Evolutionary conservation across 2,113 vertebrate genomes (phyloP), one percentile per base, ranked within the genome.

Genomic region (Chrysochloris asiatica): DNA sequence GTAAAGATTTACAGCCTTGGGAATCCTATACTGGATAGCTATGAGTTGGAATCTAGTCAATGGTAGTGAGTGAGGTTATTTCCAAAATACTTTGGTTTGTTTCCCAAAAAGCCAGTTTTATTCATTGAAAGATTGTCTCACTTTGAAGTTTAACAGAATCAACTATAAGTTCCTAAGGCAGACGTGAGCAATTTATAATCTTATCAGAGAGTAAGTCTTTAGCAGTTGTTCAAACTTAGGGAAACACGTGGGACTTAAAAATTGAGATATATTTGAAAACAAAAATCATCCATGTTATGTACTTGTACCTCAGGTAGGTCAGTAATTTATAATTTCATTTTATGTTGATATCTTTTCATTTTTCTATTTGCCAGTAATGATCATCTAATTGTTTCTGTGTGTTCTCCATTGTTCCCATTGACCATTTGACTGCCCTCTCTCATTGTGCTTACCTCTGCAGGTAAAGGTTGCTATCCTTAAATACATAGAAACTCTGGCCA

Each of bases 381-480:
- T 65, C 16, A 43, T 24, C 2, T 76, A 13, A n/a, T 84, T 86
- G 30, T 88, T 72, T 86, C 56, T 81, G 50, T 52, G 6, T 67
- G 11, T 92, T 43, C 3, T 83, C n/a, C 10, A 28, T 10, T 81
- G 24, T 73, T 61, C 61, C 54, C 8, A 24, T 1, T 71, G 13
- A 61, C 65, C 73, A 1, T 93, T 94, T 93, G 79, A 77, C 24
- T 50, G 45, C 65, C 69, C 67, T 43, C 0, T 78, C 77, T 97
- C 54, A 90, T 88, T 95, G 2, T 95, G 0, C 93, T 95, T 96
- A 45, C 96, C 80, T 95, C 94, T 95, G 36, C 98, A 99, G 99
- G 99, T 99, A 88, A 99, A 99, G 97, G 99, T 99, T 96, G 99
- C 99, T 89, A 99, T 99, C 92, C 98, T 99, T 94, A 99, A 99